Base-by-base conservation (phyloP, 2,113 vertebrate species). In the Fregata magnificens region DNA sequence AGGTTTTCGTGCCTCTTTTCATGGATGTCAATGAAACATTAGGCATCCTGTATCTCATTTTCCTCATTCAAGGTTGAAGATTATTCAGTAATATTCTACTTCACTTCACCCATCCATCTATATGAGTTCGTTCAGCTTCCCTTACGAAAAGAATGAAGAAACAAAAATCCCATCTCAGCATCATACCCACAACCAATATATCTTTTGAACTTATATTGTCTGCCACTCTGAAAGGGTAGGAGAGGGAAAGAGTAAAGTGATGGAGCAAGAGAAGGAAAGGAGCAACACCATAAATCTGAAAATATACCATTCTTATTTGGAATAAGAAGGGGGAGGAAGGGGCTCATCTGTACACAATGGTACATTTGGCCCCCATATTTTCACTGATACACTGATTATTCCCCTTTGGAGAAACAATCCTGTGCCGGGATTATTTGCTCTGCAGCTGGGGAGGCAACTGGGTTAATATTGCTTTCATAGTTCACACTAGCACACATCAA, bases 41-140 rank as follows among this genome's bases (percentile, higher is more conserved):
- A 90, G 81, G 45, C 62, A 95, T 69, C 73, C 73, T 50, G 45
- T 79, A 85, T 82, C 86, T 87, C 78, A 80, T 94, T 96, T 95
- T 89, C 84, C 49, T 91, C 77, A 91, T 82, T 87, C 81, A 93
- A 96, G 88, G 73, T 62, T 86, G 91, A 84, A 94, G 94, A 94
- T 93, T 84, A 94, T 96, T 95, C 93, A 82, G 62, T 95, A 93
- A 94, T 97, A 93, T 92, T 97, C 92, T 97, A 86, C 80, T 96
- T 95, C 62, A 82, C 66, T 96, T 96, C 88, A 81, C 72, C 52
- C 80, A 88, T 95, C 86, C 71, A 90, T 96, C 91, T 96, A n/a
- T 32, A 47, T 44, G 61, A 84, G 72, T 69, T 61, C 2, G 32
- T 69, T 94, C 88, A 76, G 72, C 72, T 82, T 93, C 72, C 73